Percentiles rank a stretch among this genome's conserved stretches.
These are phyloP conservation scores for Dasyprocta punctata DNA, from an alignment of 2,113 vertebrate species.

Conservation along the genomic window DNA sequence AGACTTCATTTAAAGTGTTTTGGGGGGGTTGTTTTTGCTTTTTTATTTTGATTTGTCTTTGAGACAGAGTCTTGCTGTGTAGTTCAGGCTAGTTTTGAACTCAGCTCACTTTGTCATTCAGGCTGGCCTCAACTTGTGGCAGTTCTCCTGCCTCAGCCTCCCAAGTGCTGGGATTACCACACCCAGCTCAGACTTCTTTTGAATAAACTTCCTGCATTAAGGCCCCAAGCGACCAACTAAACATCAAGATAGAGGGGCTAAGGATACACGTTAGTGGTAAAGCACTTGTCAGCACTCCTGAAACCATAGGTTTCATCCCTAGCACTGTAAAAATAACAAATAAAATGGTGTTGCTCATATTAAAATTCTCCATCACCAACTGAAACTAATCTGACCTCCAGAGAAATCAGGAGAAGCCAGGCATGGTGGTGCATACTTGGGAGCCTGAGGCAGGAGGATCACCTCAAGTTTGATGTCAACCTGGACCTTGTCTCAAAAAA, in stretches of 20 bases:
- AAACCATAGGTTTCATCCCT: not conserved
- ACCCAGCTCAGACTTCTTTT: not conserved
- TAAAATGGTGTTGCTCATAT: not conserved
- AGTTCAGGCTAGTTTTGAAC: too few relatives aligned
- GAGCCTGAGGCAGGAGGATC: not conserved
- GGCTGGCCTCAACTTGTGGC: too few relatives aligned
- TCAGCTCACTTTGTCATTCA: too few relatives aligned
- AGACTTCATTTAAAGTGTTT: too few relatives aligned
- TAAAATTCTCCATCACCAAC: not conserved
- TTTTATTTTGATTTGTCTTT: too few relatives aligned
- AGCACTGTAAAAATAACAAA: too few relatives aligned
- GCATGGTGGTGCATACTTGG: not conserved
- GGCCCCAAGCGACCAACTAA: not conserved
- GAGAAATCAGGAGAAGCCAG: not conserved
- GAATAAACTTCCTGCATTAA: not conserved
- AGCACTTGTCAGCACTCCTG: not conserved
- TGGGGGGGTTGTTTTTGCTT: too few relatives aligned
- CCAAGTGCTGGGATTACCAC: not conserved
- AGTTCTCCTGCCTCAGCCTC: not conserved
- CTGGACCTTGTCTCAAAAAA: not conserved
- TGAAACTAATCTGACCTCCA: not conserved
- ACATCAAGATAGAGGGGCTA: not conserved
- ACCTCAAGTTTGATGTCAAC: not conserved
- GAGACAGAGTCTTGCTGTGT: too few relatives aligned
- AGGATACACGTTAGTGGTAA: not conserved